Base-by-base conservation (phyloP, 2,888 invertebrate species). In the Macrophya alboannulata region DNA sequence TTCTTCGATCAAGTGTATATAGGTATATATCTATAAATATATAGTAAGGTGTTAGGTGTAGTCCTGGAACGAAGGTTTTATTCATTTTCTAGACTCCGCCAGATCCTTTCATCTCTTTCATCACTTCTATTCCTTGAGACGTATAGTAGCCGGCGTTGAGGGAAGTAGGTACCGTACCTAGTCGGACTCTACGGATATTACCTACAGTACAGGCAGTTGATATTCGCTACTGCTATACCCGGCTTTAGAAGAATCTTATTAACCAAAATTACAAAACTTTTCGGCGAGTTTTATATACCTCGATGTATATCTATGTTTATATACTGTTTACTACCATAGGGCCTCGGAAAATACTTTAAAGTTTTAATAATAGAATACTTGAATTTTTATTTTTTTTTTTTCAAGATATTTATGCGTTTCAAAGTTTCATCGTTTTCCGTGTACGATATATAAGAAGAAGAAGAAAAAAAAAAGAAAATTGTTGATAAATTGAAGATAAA, bases 61-160 rank as follows among this genome's bases (percentile, higher is more conserved):
- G 62, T 31, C 25, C 62, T n/a, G 40, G 4, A 40, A 4, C 71
- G 71, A 21, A 25, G 72, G 5, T 12, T 45, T 45, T 43, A 74
- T 74, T 74, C 72, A 74, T 74, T 74, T 74, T 74, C 72, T 74
- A 8, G 43, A 25, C n/a, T 10, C 43, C 10, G 72, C 15, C 45
- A 77, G 31, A 77, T 77, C 77, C 48, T 51, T 77, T 77, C 77
- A 77, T 55, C 51, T 77, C 77, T 31, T 51, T 77, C 55, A 77
- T 77, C 77, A 55, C 51, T 77, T 77, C 21, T 76, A 12, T 76
- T 76, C 3, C 17, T 12, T 77, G 31, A n/a, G 25, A 15, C 21
- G 31, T 10, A n/a, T n/a, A 17, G 25, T 17, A 17, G 4, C 4
- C 15, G 55, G 48, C 55, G 77, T 77, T 37, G 51, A 8, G 31